Percentiles rank a stretch among this genome's conserved stretches.
phyloP scores from a whole-genome alignment of 2,113 vertebrate species.

The Zosterops borbonicus region DNA sequence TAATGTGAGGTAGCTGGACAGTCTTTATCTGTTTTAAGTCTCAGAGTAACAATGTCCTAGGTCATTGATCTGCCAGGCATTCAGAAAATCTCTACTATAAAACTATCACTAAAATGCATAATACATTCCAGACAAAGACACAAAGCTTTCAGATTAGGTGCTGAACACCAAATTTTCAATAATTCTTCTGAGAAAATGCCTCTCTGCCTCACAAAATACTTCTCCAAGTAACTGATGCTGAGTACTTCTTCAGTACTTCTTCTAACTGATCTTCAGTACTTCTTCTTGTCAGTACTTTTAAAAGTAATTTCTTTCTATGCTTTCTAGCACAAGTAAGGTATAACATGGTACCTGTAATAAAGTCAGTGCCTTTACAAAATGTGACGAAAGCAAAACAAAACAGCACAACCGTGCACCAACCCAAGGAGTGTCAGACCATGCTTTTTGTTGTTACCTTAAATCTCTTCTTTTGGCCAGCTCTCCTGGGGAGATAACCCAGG shows the following conservation, averaged over 20 bases:
- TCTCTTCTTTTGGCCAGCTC: conserved; percentile 87
- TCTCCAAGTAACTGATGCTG: background rate
- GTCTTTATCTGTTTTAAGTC: background rate
- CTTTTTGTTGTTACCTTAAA: conserved; percentile 78
- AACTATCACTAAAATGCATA: conserved; percentile 70
- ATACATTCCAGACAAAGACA: conserved; percentile 69
- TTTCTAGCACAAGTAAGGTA: background rate
- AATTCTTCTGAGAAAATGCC: conserved; percentile 37
- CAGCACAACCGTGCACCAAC: background rate
- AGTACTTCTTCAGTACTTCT: no score
- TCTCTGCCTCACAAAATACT: background rate
- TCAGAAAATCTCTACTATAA: conserved; percentile 74
- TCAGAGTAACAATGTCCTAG: background rate
- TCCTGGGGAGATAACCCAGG: conserved; percentile 85
- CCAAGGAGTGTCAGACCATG: background rate
- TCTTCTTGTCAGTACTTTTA: background rate
- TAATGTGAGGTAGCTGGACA: background rate
- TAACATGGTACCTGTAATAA: background rate
- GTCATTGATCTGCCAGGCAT: conserved; percentile 46
- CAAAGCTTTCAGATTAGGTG: conserved; percentile 71
- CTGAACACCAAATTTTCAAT: conserved; percentile 21
- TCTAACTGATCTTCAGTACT: no score
- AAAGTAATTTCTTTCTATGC: background rate
- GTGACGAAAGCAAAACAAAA: background rate
- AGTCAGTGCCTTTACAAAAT: background rate